Evolutionary conservation across 1,140 invertebrate species (phyloP), one percentile per base, ranked within the genome.

Genomic region (Magallana angulata): DNA sequence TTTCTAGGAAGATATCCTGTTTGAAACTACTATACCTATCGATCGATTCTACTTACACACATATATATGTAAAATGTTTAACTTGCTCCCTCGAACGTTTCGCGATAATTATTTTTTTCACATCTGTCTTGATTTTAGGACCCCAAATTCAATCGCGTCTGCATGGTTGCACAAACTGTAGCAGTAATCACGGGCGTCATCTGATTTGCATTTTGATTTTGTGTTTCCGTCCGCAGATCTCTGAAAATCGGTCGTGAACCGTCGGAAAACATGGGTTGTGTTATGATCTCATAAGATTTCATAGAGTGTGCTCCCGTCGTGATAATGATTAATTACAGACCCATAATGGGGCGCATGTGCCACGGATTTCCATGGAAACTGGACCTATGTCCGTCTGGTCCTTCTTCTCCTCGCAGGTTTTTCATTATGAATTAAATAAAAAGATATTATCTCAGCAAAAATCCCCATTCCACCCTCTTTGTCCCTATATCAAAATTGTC

Each of bases 21-120:
- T 64, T 64, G 3, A 64, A 64, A 64, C 14, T 64, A 16, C 62
- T 48, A 64, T 18, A 64, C 14, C 14, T 64, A 18, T 64, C 18
- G 18, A 48, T 48, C 36, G 0, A 80, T 24, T 80, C 18, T 7
- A 24, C 24, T 18, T 30, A 80, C n/a, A 12, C 36, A 80, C 7
- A 5, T 24, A 24, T 24, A 82, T 57, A 7, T 57, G 57, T 7
- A 0, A n/a, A 16, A 58, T 57, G 16, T 14, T 36, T 12, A 24
- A 80, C 24, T 12, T 11, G 12, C 9, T 16, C 62, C 14, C 36
- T 48, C 36, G 36, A 48, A 48, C 30, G 18, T 80, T 56, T 57
- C 36, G n/a, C 48, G 57, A 90, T 91, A 91, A 91, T 91, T 90
- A 90, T 87, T 86, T 87, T 87, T 91, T 86, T 89, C 89, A 87